Base-by-base conservation (phyloP, 2,797 vertebrate species). In the Takifugu ocellatus region DNA sequence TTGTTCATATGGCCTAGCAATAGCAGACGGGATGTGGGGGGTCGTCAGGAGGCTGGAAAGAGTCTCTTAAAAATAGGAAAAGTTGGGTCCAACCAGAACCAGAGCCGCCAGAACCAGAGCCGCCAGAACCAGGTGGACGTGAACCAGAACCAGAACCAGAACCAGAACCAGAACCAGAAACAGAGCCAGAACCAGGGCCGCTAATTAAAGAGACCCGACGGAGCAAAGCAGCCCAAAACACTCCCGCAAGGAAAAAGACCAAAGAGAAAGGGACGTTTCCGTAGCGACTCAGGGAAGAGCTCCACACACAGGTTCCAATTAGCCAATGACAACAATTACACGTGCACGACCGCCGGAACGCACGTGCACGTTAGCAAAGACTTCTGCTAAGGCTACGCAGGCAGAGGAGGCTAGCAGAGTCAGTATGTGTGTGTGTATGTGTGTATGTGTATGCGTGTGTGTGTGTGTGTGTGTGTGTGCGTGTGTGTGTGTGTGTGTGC, bases 321-420 rank as follows among this genome's bases (percentile, higher is more conserved):
- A 82, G 83, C 81, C 83, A 88, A 88, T 90, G 84, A 88, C 87
- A 87, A 84, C 80, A 85, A 90, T 90, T 88, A 85, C 77, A 63
- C 88, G 86, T 83, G 77, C 51, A 33, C 21, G 21, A 21, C 21
- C 21, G 21, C 21, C 21, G 21, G 21, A 21, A 21, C 21, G 21
- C 21, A 21, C 21, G 21, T 21, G 21, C 21, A 21, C 21, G 21
- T 21, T 1, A 21, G 21, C 21, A 21, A 21, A 21, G 1, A 21
- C 21, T 21, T 21, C 21, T 21, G 21, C 21, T 21, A 21, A 1
- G 21, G 21, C 21, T 21, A 21, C 21, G 21, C 21, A 21, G 21
- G 82, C 36, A 10, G 10, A 10, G 12, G 11, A 39, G 33, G 33
- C 1, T 36, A 63, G 45, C 45, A 5, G 53, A 81, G 75, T 85